Conservation (phyloP, 2,888 invertebrate genomes). For the Blastobasis lacticolella region DNA sequence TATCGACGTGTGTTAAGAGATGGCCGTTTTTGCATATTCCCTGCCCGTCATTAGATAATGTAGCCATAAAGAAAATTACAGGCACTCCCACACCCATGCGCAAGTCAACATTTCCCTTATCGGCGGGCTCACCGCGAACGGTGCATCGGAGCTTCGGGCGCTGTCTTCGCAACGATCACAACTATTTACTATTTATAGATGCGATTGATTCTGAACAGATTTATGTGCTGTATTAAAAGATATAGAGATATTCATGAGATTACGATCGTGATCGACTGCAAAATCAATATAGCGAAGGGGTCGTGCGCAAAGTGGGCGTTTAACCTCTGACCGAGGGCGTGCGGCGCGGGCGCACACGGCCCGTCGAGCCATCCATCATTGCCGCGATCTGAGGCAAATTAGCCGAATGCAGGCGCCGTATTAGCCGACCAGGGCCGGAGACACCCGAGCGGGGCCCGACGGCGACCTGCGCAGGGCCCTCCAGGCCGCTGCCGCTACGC, state of each 20-base stretch:
- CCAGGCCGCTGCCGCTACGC: constrained; percentile 23
- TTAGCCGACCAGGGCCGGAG: constrained; percentile 32
- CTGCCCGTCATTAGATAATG: constrained; percentile 36
- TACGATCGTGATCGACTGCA: constrained; percentile 54
- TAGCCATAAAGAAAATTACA: constrained; percentile 43
- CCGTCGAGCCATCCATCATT: constrained; percentile 63
- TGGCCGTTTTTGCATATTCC: constrained; percentile 32
- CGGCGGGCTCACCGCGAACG: constrained; percentile 23
- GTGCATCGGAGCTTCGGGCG: constrained; percentile 27
- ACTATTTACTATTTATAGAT: constrained; percentile 18
- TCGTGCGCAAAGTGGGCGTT: constrained; percentile 68
- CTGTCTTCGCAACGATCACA: constrained; percentile 22
- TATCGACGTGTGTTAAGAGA: constrained; percentile 24
- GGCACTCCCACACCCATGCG: constrained; percentile 29
- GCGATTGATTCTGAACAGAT: constrained; percentile 23
- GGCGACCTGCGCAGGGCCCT: too few species aligned
- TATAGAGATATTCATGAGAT: constrained; percentile 40
- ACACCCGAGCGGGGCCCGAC: neutral
- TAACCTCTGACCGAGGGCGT: constrained; percentile 61
- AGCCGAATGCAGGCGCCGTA: constrained; percentile 52
- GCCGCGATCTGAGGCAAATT: constrained; percentile 61
- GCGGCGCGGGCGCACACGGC: constrained; percentile 47
- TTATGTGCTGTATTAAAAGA: constrained; percentile 28
- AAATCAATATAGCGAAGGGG: constrained; percentile 63
- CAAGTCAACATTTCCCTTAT: constrained; percentile 30